phyloP scores from a whole-genome alignment of 2,888 invertebrate genomes.

The Deilephila porcellus region DNA sequence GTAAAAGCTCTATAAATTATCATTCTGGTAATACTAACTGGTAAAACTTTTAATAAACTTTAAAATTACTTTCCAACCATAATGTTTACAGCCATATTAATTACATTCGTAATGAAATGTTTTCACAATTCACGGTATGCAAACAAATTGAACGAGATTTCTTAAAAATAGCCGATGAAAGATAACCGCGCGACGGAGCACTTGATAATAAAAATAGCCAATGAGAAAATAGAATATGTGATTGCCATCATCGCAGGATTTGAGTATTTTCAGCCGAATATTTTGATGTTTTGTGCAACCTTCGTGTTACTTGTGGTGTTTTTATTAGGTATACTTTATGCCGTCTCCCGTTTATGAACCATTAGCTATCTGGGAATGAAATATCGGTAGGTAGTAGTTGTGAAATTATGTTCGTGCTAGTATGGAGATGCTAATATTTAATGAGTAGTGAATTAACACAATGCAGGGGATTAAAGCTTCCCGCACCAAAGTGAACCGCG shows the following conservation, averaged over 20 bases:
- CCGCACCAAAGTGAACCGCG: too few relatives aligned
- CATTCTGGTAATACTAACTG: too few relatives aligned
- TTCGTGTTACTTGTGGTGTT: background rate
- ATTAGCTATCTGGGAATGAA: too few relatives aligned
- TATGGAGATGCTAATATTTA: too few relatives aligned
- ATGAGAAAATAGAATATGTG: constrained; percentile 5
- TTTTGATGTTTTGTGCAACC: background rate
- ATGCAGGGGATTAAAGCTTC: too few relatives aligned
- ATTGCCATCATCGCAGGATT: constrained; percentile 9
- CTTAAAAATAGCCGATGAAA: background rate
- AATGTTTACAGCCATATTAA: too few relatives aligned
- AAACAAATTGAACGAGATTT: background rate
- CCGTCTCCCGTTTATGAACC: too few relatives aligned
- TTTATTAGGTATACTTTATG: background rate
- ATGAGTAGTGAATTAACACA: too few relatives aligned
- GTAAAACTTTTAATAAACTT: background rate
- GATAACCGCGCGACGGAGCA: background rate
- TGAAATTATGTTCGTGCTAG: too few relatives aligned
- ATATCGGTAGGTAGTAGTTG: too few relatives aligned
- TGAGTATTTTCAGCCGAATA: background rate
- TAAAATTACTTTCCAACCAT: background rate
- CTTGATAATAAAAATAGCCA: constrained; percentile 13
- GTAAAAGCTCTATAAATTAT: too few relatives aligned
- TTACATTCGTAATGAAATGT: background rate
- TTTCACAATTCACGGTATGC: background rate